A percentile compares a stretch with the other conserved stretches of the same genome.
These are phyloP conservation scores for Urechis unicinctus DNA, from an alignment of 2,888 invertebrate genomes.

Conservation along the genomic window DNA sequence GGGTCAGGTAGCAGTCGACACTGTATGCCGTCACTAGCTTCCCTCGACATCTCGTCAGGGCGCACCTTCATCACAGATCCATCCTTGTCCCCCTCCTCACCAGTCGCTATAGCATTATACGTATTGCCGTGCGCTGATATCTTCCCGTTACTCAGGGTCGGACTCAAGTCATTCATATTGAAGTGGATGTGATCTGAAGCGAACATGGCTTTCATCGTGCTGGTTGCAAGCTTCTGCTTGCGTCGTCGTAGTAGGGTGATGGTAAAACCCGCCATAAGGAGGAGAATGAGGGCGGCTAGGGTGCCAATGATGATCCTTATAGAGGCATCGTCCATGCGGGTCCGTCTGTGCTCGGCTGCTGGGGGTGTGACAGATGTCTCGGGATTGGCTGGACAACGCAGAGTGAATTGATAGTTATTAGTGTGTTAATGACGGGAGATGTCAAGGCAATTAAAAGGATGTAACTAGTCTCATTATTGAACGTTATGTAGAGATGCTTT, in stretches of 20 bases:
- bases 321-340: conserved; percentile 4
- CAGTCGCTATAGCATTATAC: conserved; percentile 48
- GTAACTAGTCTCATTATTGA: no score
- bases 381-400: no score
- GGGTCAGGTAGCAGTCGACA: no score
- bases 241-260: conserved; percentile 60
- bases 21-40: no score
- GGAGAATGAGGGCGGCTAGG: conserved; percentile 61
- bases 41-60: no score
- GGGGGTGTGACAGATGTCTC: no score
- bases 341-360: neutral
- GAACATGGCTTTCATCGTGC: conserved; percentile 15
- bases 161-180: conserved; percentile 59
- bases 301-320: conserved; percentile 54
- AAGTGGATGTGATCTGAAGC: conserved; percentile 54
- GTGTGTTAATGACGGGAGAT: no score
- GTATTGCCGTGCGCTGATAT: conserved; percentile 45
- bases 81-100: conserved; percentile 26
- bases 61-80: neutral
- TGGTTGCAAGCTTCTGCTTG: conserved; percentile 49
- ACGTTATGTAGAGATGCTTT: no score
- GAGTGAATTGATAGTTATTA: no score
- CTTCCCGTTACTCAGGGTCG: conserved; percentile 30
- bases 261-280: conserved; percentile 65
- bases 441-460: no score